These are phyloP conservation scores for Tetheella fluctuosa DNA, from an alignment of 2,888 invertebrate genomes.

Conservation along the genomic window DNA sequence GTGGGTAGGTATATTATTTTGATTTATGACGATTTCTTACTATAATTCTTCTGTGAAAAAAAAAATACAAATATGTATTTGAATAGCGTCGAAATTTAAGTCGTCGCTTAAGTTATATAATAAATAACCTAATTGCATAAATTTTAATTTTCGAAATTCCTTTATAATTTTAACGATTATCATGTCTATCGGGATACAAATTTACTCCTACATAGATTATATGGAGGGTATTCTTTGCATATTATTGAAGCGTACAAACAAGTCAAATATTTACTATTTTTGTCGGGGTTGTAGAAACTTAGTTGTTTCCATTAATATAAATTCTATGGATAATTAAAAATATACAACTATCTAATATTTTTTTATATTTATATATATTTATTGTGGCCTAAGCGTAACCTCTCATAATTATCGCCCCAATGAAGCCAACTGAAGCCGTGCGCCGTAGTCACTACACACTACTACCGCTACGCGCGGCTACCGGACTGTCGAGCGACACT, in stretches of 20 bases:
- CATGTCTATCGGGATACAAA: not conserved
- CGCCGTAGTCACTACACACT: slow-evolving; percentile 80
- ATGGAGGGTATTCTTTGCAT: not conserved
- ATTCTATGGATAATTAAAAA: slow-evolving; percentile 13
- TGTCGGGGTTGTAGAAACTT: slow-evolving; percentile 6
- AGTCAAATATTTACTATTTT: not conserved
- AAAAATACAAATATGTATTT: not conserved
- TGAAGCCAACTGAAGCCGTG: slow-evolving; percentile 79
- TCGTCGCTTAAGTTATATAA: not conserved
- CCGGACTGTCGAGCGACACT: slow-evolving; percentile 79
- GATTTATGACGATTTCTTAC: not conserved
- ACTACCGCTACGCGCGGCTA: slow-evolving; percentile 57
- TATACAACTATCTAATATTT: slow-evolving; percentile 14
- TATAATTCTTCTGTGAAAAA: not conserved
- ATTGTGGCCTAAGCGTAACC: slow-evolving; percentile 35
- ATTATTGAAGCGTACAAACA: not conserved
- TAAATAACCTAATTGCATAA: not conserved
- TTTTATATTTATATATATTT: slow-evolving; percentile 18
- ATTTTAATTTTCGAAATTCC: not conserved
- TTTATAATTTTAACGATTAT: slow-evolving; percentile 8
- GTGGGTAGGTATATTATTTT: not conserved
- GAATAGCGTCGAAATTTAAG: not conserved
- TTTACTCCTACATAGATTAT: slow-evolving; percentile 4
- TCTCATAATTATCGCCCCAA: slow-evolving; percentile 68
- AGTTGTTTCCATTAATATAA: slow-evolving; percentile 2